These are phyloP conservation scores for Drosophila bifasciata DNA, from an alignment of 1,140 invertebrate species.

Conservation along the genomic window DNA sequence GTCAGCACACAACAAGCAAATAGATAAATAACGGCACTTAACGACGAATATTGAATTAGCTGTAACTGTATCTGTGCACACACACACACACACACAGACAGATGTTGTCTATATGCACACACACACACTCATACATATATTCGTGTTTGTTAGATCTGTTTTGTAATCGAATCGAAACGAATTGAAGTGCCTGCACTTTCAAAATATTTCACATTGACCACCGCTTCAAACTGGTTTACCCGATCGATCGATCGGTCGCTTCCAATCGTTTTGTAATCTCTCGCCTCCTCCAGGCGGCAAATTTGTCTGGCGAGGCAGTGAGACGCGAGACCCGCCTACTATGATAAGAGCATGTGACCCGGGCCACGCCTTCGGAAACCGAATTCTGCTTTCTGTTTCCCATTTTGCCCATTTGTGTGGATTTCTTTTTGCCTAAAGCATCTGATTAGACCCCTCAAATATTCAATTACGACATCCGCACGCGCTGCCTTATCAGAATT, in stretches of 20 bases:
- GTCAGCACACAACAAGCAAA: slow-evolving; percentile 47
- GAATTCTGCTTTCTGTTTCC: no score
- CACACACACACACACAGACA: no score
- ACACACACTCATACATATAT: no score
- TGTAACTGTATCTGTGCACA: not conserved
- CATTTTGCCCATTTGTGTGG: no score
- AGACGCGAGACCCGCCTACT: not conserved
- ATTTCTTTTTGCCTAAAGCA: slow-evolving; percentile 15
- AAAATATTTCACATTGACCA: slow-evolving; percentile 14
- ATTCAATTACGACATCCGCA: slow-evolving; percentile 52
- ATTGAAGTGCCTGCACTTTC: no score
- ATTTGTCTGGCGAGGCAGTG: not conserved
- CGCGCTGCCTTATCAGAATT: slow-evolving; percentile 57
- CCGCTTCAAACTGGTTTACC: slow-evolving; percentile 58
- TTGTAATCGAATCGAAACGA: no score
- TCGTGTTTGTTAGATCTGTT: no score
- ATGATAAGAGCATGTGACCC: slow-evolving; percentile 67
- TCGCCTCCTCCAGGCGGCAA: not conserved
- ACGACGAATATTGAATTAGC: slow-evolving; percentile 50
- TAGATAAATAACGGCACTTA: slow-evolving; percentile 60
- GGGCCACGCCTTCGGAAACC: slow-evolving; percentile 13
- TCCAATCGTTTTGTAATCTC: no score
- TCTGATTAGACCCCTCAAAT: not conserved
- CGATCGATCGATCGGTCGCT: no score
- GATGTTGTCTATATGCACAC: no score